Conservation (phyloP, 2,113 vertebrate genomes). For the Clarias magur region DNA sequence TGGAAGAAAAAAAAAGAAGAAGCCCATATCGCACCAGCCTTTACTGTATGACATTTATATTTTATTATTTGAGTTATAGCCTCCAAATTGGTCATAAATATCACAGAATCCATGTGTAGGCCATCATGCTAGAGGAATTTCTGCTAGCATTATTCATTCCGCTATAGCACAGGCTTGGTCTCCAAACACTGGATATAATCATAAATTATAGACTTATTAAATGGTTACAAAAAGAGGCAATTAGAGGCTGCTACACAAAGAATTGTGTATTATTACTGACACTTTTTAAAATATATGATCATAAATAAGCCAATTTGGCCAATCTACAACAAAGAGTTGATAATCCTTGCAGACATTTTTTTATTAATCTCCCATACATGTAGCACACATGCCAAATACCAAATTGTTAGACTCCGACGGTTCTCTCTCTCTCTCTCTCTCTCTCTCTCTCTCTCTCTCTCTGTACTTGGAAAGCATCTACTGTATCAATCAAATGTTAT, state of each 20-base stretch:
- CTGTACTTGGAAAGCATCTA: background rate
- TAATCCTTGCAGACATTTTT: background rate
- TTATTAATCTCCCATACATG: background rate
- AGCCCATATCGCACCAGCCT: slow-evolving; percentile 20
- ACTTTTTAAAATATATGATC: background rate
- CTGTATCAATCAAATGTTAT: background rate
- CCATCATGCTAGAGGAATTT: slow-evolving; percentile 64
- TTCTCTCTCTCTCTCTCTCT: background rate
- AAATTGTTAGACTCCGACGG: background rate
- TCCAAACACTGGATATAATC: slow-evolving; percentile 22
- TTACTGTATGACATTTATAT: slow-evolving; percentile 44
- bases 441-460: background rate
- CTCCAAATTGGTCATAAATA: slow-evolving; percentile 61
- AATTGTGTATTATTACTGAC: background rate
- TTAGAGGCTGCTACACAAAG: background rate
- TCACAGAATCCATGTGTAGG: slow-evolving; percentile 60
- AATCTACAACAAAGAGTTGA: background rate
- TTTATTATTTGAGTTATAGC: slow-evolving; percentile 30
- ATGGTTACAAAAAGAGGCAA: slow-evolving; percentile 13
- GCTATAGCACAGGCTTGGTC: slow-evolving; percentile 7
- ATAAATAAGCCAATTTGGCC: background rate
- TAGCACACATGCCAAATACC: background rate
- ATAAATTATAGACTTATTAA: slow-evolving; percentile 24
- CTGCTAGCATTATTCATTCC: slow-evolving; percentile 61
- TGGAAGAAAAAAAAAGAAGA: background rate